Conservation (phyloP, 1,140 invertebrate species). For the Drosophila sturtevanti region DNA sequence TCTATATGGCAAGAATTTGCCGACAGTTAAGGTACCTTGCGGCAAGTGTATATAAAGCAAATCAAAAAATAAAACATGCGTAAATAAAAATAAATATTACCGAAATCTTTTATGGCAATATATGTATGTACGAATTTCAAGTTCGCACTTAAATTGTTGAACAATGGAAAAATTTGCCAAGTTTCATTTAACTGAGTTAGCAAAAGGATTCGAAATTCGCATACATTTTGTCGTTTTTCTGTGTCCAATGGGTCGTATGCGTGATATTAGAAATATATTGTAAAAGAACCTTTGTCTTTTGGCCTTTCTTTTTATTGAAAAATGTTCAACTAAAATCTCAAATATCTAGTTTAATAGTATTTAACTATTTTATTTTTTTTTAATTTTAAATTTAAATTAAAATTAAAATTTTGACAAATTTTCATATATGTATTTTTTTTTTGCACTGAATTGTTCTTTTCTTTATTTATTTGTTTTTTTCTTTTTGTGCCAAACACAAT, state of each 20-base stretch:
- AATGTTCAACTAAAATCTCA: too few species aligned
- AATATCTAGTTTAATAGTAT: too few species aligned
- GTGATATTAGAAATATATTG: neutral
- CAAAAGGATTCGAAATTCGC: slow-evolving; percentile 13
- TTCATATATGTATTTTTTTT: neutral
- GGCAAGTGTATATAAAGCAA: neutral
- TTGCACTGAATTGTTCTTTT: neutral
- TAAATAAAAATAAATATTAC: slow-evolving; percentile 30
- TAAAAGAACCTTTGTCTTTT: neutral
- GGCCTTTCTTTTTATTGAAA: neutral
- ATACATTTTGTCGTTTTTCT: neutral
- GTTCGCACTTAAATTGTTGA: slow-evolving; percentile 51
- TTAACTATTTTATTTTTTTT: neutral
- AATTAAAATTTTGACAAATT: neutral
- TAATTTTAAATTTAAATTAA: neutral
- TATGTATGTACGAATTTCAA: slow-evolving; percentile 52
- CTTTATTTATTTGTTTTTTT: neutral
- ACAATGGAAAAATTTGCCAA: neutral
- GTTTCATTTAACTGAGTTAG: slow-evolving; percentile 26
- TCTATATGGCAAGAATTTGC: neutral
- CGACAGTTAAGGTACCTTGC: neutral
- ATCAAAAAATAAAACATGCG: slow-evolving; percentile 30
- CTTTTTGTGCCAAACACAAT: slow-evolving; percentile 35
- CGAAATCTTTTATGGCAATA: slow-evolving; percentile 19
- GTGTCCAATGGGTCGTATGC: slow-evolving; percentile 17